Percentiles rank a stretch among this genome's conserved stretches.
Conservation (phyloP, 2,113 vertebrate species). For the Hylia prasina region DNA sequence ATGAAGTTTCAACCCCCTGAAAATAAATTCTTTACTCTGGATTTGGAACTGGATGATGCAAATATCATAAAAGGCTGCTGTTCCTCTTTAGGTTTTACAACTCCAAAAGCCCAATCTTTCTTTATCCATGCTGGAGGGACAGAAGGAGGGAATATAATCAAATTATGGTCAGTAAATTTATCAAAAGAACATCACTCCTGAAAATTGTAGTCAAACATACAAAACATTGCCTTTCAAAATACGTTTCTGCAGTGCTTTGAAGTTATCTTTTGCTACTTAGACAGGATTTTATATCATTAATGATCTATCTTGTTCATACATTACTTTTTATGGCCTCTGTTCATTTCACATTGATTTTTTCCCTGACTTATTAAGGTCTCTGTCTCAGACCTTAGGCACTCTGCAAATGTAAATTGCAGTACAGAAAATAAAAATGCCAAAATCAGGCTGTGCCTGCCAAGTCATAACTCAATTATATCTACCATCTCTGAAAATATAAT, state of each 20-base stretch:
- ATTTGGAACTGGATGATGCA: neutral
- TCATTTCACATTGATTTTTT: conserved; percentile 45
- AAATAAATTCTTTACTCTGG: neutral
- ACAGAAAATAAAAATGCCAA: conserved; percentile 57
- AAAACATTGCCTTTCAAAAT: neutral
- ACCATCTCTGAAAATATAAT: conserved; percentile 31
- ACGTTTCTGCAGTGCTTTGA: neutral
- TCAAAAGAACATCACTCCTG: neutral
- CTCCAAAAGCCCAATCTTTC: neutral
- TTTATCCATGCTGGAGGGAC: neutral
- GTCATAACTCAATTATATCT: conserved; percentile 43
- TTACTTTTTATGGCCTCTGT: conserved; percentile 34
- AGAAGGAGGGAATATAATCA: neutral
- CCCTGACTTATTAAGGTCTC: conserved; percentile 33
- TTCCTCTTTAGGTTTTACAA: neutral
- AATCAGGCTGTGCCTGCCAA: conserved; percentile 24
- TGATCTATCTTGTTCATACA: conserved; percentile 13
- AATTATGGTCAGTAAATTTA: neutral
- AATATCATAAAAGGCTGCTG: neutral
- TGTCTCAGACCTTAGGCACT: conserved; percentile 6
- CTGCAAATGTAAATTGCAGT: conserved; percentile 21
- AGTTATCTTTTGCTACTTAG: neutral
- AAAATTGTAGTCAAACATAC: neutral
- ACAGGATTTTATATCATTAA: conserved; percentile 18
- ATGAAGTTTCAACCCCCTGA: neutral